A percentile compares a stretch with the other conserved stretches of the same genome.
These are phyloP conservation scores for Blastobasis lacticolella DNA, from an alignment of 2,888 invertebrate species.

Conservation along the genomic window DNA sequence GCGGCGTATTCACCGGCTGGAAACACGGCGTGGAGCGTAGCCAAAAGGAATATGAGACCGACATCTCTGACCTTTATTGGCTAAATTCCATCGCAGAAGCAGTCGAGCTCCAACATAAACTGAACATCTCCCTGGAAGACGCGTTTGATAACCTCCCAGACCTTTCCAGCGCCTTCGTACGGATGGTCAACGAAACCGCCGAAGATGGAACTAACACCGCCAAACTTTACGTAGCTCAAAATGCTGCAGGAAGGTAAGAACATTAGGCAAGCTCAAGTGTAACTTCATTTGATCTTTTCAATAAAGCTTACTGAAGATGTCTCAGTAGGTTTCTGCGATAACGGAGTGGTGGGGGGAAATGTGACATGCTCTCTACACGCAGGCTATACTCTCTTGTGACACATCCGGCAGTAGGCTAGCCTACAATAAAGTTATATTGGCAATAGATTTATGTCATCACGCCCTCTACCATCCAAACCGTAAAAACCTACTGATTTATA, in stretches of 20 bases:
- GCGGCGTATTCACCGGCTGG: slow-evolving; percentile 86
- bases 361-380: too few species aligned
- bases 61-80: slow-evolving; percentile 79
- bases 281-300: too few species aligned
- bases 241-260: slow-evolving; percentile 80
- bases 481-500: too few species aligned
- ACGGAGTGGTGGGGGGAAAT: too few species aligned
- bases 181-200: slow-evolving; percentile 66
- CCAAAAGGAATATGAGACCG: slow-evolving; percentile 73
- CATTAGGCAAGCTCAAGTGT: too few species aligned
- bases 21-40: slow-evolving; percentile 79
- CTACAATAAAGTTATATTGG: too few species aligned
- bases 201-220: slow-evolving; percentile 41
- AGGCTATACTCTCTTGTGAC: too few species aligned
- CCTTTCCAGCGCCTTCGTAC: slow-evolving; percentile 77
- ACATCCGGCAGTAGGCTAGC: too few species aligned
- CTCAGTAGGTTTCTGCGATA: too few species aligned
- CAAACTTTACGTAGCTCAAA: slow-evolving; percentile 84
- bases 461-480: too few species aligned
- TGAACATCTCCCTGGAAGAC: slow-evolving; percentile 55
- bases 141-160: slow-evolving; percentile 42
- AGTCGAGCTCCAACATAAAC: slow-evolving; percentile 76
- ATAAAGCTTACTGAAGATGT: too few species aligned
- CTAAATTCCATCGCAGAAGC: slow-evolving; percentile 85
- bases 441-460: too few species aligned